Evolutionary conservation across 2,113 vertebrate species (phyloP).

Genomic region (Brevimyrus niger): DNA sequence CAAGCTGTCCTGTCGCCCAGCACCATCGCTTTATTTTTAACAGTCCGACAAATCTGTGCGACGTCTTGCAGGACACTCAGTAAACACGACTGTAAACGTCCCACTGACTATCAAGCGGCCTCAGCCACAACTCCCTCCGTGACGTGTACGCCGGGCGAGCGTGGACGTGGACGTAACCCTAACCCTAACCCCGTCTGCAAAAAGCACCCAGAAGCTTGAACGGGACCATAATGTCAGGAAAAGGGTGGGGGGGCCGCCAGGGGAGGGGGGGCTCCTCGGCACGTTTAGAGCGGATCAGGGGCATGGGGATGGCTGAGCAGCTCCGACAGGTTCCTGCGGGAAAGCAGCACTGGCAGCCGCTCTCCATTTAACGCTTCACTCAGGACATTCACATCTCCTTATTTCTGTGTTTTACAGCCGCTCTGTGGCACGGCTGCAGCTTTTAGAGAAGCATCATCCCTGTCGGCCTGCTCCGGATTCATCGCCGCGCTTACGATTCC

Average conservation of each 20-base stretch:
- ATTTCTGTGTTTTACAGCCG: conserved; percentile 15
- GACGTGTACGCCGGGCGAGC: not conserved
- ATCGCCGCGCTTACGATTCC: conserved; percentile 26
- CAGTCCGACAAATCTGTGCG: not conserved
- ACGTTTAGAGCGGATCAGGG: not conserved
- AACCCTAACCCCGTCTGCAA: not conserved
- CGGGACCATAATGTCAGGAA: not conserved
- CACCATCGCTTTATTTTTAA: not conserved
- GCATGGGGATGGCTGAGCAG: not conserved
- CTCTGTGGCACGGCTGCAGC: not conserved
- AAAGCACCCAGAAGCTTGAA: not conserved
- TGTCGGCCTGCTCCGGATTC: conserved; percentile 30
- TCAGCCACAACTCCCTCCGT: not conserved
- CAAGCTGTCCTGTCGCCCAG: not conserved
- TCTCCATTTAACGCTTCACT: not conserved
- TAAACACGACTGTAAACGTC: not conserved
- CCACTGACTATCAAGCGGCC: not conserved
- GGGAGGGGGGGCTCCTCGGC: not conserved
- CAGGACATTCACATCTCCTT: conserved; percentile 3
- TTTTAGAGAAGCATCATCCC: conserved; percentile 9
- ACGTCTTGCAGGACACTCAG: not conserved
- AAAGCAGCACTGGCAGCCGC: not conserved
- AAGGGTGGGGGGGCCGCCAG: not conserved
- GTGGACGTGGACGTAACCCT: not conserved
- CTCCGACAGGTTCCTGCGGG: not conserved